Evolutionary conservation across 2,888 invertebrate genomes (phyloP), one percentile per base, ranked within the genome.

Genomic region (Phortica magna): DNA sequence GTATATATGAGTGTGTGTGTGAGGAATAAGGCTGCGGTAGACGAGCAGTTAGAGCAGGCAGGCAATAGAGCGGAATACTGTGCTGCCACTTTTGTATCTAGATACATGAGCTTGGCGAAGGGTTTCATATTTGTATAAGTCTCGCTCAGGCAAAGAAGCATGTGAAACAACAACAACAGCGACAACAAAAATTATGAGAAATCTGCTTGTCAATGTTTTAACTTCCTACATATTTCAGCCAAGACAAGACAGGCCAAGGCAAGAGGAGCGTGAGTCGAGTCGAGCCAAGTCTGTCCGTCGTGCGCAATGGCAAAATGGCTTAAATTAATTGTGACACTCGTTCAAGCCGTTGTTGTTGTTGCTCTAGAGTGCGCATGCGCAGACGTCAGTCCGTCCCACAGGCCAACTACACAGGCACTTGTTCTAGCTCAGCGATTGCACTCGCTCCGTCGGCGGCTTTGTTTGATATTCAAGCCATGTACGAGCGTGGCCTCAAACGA

Each of bases 311-410:
- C 31, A 41, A 67, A 67, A 41, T 67, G 67, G 42, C 67, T 68
- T 43, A 68, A 48, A 68, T 68, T 68, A 68, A 68, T 68, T 17
- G 68, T 68, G 68, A 68, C 68, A 68, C 48, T 43, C 61, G 61
- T 61, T 17, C 61, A 19, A 22, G 48, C 48, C 7, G 7, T 19
- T 22, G 61, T 17, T 22, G 31, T 31, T 31, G 31, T 55, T 55
- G 55, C 17, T 55, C 7, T n/a, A n/a, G 14, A 22, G 7, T 17
- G 64, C 64, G 39, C 64, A 64, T 64, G 64, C 64, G 64, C 64
- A 22, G 39, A 22, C 22, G 64, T 14, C 31, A 9, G 64, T 31
- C 31, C 31, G 31, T 31, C 31, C 61, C 10, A 7, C 68, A 19
- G 22, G 19, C 19, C 12, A 31, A 39, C 43, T 39, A 14, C 19